Evolutionary conservation across 2,888 invertebrate genomes (phyloP).

Genomic region (Antheraea yamamai): DNA sequence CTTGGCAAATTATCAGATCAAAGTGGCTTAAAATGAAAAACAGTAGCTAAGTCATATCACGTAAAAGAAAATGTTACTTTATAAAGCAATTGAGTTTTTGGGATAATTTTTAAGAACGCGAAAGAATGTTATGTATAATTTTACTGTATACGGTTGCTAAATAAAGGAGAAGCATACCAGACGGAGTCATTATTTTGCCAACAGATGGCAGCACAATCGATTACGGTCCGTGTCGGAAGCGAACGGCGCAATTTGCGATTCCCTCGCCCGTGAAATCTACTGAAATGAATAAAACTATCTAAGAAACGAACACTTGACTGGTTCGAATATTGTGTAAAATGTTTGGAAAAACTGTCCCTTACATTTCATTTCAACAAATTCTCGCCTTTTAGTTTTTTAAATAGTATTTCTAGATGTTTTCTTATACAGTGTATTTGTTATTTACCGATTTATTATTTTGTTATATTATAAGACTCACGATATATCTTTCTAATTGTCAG

Average conservation of each 20-base stretch:
- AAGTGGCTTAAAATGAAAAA: no score
- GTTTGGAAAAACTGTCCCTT: constrained; percentile 14
- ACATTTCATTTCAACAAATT: neutral
- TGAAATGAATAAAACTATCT: constrained; percentile 80
- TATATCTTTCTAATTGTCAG: no score
- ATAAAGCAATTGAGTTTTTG: neutral
- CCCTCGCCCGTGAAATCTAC: constrained; percentile 76
- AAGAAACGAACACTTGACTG: constrained; percentile 61
- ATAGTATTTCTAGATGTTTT: neutral
- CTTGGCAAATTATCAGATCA: no score
- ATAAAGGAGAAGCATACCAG: constrained; percentile 70
- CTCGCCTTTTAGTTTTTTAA: neutral
- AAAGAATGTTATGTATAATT: constrained; percentile 29
- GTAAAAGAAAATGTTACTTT: no score
- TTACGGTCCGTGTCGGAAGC: constrained; percentile 63
- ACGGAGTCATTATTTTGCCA: constrained; percentile 78
- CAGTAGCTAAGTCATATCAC: no score
- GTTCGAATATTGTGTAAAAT: constrained; percentile 31
- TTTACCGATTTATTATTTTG: no score
- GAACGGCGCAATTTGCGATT: constrained; percentile 75
- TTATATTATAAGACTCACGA: no score
- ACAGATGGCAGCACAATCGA: constrained; percentile 80
- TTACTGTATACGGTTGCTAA: constrained; percentile 47
- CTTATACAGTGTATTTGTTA: neutral
- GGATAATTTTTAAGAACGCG: neutral